Conservation (phyloP, 1,140 invertebrate genomes). For the Episyrphus balteatus region DNA sequence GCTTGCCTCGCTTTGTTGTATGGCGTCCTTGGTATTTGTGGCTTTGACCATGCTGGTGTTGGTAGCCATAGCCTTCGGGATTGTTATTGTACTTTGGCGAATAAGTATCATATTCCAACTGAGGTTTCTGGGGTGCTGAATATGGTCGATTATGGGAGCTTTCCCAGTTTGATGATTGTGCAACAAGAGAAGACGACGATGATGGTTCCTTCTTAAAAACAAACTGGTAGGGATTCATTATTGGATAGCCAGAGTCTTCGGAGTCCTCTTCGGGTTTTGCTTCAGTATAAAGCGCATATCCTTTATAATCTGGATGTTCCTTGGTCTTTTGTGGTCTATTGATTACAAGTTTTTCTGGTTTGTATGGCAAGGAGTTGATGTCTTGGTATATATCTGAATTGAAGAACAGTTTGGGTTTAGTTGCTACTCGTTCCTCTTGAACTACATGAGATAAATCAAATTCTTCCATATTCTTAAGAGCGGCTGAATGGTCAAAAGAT, state of each 20-base stretch:
- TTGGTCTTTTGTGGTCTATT: slow-evolving; percentile 19
- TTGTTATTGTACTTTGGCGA: slow-evolving; percentile 34
- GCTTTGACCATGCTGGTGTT: slow-evolving; percentile 12
- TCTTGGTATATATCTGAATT: slow-evolving; percentile 35
- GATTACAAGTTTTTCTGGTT: slow-evolving; percentile 15
- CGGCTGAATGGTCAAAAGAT: slow-evolving; percentile 29
- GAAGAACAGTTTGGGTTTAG: slow-evolving; percentile 28
- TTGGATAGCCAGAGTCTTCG: slow-evolving; percentile 18
- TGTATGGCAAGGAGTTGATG: slow-evolving; percentile 31
- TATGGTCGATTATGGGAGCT: slow-evolving; percentile 5
- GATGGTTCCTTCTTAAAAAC: slow-evolving; percentile 28
- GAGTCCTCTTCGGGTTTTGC: slow-evolving; percentile 8
- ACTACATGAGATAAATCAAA: slow-evolving; percentile 32
- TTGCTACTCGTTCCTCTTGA: slow-evolving; percentile 8
- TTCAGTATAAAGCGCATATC: slow-evolving; percentile 27
- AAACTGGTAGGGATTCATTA: slow-evolving; percentile 28
- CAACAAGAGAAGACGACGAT: not conserved
- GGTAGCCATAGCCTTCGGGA: slow-evolving; percentile 32
- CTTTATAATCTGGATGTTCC: slow-evolving; percentile 23
- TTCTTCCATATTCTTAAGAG: slow-evolving; percentile 30
- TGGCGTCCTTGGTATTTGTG: not conserved
- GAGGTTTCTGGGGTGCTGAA: slow-evolving; percentile 1
- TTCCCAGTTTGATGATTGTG: not conserved
- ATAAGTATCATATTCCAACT: slow-evolving; percentile 28
- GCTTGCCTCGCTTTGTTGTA: slow-evolving; percentile 13